A percentile compares a stretch with the other conserved stretches of the same genome.
phyloP scores from a whole-genome alignment of 1,140 invertebrate genomes.

The Triops cancriformis region DNA sequence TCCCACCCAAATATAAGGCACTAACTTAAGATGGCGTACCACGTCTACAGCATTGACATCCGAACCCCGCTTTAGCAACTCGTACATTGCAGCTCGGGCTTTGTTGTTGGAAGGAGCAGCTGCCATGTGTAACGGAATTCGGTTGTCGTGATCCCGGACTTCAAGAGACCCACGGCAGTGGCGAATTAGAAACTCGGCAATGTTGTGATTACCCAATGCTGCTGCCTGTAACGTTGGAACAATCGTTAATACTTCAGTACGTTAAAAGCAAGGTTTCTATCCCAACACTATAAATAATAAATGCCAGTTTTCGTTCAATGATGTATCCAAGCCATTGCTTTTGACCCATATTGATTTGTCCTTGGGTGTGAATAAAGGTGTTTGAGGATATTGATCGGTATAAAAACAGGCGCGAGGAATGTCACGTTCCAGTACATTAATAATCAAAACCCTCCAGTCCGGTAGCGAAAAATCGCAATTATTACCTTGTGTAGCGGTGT shows the following conservation, averaged over 20 bases:
- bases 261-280: background rate
- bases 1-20: slow-evolving; percentile 13
- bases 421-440: background rate
- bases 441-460: background rate
- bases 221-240: slow-evolving; percentile 52
- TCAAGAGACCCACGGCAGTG: slow-evolving; percentile 57
- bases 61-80: slow-evolving; percentile 62
- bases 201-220: slow-evolving; percentile 61
- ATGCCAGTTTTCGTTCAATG: background rate
- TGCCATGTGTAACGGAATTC: slow-evolving; percentile 82
- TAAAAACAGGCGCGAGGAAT: background rate
- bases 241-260: background rate
- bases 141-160: slow-evolving; percentile 65
- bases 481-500: slow-evolving; percentile 70
- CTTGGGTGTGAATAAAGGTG: background rate
- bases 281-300: background rate
- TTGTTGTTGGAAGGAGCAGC: slow-evolving; percentile 65
- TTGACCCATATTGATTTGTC: background rate
- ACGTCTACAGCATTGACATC: slow-evolving; percentile 70
- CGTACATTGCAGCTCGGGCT: slow-evolving; percentile 54
- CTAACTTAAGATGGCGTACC: slow-evolving; percentile 47
- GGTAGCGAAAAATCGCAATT: background rate
- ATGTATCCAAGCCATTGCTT: background rate
- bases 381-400: background rate
- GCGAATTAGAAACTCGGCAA: slow-evolving; percentile 59